phyloP scores from a whole-genome alignment of 2,888 invertebrate species.

The Protophormia terraenovae region DNA sequence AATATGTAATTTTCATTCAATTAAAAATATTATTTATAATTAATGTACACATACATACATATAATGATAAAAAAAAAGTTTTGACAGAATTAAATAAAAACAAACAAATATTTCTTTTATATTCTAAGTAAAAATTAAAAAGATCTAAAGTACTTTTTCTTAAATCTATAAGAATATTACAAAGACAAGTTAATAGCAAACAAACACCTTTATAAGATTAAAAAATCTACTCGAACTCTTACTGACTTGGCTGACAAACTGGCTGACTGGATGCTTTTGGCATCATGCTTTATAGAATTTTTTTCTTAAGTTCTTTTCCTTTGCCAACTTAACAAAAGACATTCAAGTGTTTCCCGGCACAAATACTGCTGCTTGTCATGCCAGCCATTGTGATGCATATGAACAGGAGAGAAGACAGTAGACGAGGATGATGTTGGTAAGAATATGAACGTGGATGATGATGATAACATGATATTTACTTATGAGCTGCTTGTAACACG shows the following conservation, averaged over 20 bases:
- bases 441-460: constrained; percentile 5
- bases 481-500: constrained; percentile 50
- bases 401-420: neutral
- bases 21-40: constrained; percentile 20
- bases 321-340: constrained; percentile 54
- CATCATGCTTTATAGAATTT: constrained; percentile 32
- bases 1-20: no score
- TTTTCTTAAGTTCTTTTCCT: constrained; percentile 1
- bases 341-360: constrained; percentile 54
- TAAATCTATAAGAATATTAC: constrained; percentile 37
- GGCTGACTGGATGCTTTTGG: constrained; percentile 46
- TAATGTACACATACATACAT: no score
- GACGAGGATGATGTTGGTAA: constrained; percentile 10
- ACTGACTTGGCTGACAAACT: constrained; percentile 36
- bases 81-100: neutral
- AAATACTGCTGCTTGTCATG: constrained; percentile 59
- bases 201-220: constrained; percentile 60
- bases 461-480: constrained; percentile 61
- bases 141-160: constrained; percentile 41
- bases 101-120: neutral
- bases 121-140: constrained; percentile 7
- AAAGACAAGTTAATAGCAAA: constrained; percentile 52
- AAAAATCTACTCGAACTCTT: constrained; percentile 29
- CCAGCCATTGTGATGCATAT: constrained; percentile 44
- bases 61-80: no score